Percentiles rank a stretch among this genome's conserved stretches.
phyloP scores from a whole-genome alignment of 2,888 invertebrate species.

The Melolontha melolontha region DNA sequence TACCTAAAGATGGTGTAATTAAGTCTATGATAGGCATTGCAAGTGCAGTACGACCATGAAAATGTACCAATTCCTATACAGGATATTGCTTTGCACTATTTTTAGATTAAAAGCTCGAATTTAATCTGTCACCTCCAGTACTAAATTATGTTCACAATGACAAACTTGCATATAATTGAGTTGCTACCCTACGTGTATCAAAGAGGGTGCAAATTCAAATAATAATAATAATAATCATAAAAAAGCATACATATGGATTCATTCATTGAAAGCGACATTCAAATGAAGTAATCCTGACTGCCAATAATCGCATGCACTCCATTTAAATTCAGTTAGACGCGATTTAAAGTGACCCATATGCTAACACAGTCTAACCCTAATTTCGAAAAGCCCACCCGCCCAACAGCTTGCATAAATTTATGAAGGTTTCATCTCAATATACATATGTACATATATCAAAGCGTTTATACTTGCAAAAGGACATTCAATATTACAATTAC shows the following conservation, averaged over 20 bases:
- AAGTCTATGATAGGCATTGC: too few relatives aligned
- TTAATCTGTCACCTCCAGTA: too few relatives aligned
- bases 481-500: neutral
- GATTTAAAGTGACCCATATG: slow-evolving; percentile 61
- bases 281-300: slow-evolving; percentile 43
- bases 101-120: too few relatives aligned
- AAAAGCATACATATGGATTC: slow-evolving; percentile 19
- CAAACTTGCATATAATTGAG: slow-evolving; percentile 27
- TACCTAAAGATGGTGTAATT: too few relatives aligned
- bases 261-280: neutral
- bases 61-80: too few relatives aligned
- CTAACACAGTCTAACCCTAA: slow-evolving; percentile 51
- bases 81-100: too few relatives aligned
- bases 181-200: slow-evolving; percentile 12
- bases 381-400: slow-evolving; percentile 46
- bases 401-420: slow-evolving; percentile 25
- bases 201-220: slow-evolving; percentile 25
- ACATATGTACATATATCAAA: neutral
- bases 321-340: slow-evolving; percentile 57
- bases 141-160: neutral
- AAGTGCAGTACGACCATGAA: too few relatives aligned
- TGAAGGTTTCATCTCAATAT: neutral
- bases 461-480: neutral
- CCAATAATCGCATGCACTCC: slow-evolving; percentile 48
- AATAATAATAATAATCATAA: slow-evolving; percentile 27